phyloP scores from a whole-genome alignment of 2,888 invertebrate genomes.

The Sympetrum striolatum region DNA sequence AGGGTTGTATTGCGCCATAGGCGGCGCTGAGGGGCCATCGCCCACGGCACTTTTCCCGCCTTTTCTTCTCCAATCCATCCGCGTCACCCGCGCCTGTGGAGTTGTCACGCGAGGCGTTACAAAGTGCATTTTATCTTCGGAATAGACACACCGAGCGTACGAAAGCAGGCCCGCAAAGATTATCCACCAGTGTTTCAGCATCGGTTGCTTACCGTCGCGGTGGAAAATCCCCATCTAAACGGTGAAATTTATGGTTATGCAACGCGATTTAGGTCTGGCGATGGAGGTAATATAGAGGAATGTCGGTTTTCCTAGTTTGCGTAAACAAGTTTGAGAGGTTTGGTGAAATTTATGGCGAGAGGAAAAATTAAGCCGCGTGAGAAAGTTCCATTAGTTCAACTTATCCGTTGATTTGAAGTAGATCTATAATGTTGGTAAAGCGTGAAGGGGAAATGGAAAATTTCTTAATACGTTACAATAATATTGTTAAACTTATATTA shows the following conservation, averaged over 20 bases:
- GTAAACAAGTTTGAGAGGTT: no score
- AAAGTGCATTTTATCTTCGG: background rate
- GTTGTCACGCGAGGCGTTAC: background rate
- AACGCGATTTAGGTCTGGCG: no score
- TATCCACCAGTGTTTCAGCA: background rate
- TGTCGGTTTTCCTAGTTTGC: no score
- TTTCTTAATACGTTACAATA: no score
- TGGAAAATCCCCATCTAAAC: background rate
- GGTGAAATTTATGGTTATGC: background rate
- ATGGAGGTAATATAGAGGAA: no score
- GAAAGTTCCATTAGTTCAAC: no score
- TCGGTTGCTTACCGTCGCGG: background rate
- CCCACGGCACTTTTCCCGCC: background rate
- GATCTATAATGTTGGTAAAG: no score
- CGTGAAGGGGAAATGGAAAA: no score
- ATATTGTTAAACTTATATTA: no score
- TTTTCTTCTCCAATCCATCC: background rate
- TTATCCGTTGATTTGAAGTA: no score
- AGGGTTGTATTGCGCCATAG: background rate
- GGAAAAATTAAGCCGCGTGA: no score
- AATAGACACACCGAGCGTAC: background rate
- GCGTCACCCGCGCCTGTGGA: background rate
- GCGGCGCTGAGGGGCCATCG: background rate
- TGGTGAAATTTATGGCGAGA: no score
- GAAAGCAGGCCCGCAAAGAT: background rate